Evolutionary conservation across 2,113 vertebrate species (phyloP).

Genomic region (Eudyptes chrysolophus): DNA sequence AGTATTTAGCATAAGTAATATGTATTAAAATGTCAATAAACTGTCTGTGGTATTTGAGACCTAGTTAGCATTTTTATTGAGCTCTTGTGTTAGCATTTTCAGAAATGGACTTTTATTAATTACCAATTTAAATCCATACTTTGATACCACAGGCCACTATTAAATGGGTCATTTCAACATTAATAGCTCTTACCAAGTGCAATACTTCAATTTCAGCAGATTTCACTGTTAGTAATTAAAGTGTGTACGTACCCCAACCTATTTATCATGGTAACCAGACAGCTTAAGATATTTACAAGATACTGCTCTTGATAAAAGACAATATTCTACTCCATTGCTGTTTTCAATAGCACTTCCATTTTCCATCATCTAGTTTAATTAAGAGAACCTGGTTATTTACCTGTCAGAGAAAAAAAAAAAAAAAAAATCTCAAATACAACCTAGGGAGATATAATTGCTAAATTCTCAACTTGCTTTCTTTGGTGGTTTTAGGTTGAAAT

Average conservation of each 20-base stretch:
- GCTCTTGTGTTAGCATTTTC: conserved; percentile 76
- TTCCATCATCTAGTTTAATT: conserved; percentile 61
- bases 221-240: conserved; percentile 78
- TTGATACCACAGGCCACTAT: conserved; percentile 75
- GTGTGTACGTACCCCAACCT: conserved; percentile 61
- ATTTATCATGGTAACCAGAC: conserved; percentile 78
- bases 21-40: conserved; percentile 76
- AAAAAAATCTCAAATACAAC: conserved; percentile 31
- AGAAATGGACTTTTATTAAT: conserved; percentile 81
- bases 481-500: conserved; percentile 16
- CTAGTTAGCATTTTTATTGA: conserved; percentile 84
- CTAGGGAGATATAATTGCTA: conserved; percentile 24
- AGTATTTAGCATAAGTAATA: conserved; percentile 70
- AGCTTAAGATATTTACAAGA: conserved; percentile 72
- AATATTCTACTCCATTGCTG: conserved; percentile 27
- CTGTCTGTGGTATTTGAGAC: conserved; percentile 69
- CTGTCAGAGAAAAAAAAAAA: conserved; percentile 44
- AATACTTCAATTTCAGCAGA: conserved; percentile 77
- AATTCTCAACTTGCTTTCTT: conserved; percentile 31
- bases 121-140: conserved; percentile 80
- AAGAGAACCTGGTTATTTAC: conserved; percentile 67
- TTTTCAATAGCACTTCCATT: conserved; percentile 57
- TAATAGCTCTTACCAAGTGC: conserved; percentile 73
- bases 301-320: conserved; percentile 65
- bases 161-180: conserved; percentile 80